Conservation (phyloP, 2,888 invertebrate species). For the Lochmaea capreae region DNA sequence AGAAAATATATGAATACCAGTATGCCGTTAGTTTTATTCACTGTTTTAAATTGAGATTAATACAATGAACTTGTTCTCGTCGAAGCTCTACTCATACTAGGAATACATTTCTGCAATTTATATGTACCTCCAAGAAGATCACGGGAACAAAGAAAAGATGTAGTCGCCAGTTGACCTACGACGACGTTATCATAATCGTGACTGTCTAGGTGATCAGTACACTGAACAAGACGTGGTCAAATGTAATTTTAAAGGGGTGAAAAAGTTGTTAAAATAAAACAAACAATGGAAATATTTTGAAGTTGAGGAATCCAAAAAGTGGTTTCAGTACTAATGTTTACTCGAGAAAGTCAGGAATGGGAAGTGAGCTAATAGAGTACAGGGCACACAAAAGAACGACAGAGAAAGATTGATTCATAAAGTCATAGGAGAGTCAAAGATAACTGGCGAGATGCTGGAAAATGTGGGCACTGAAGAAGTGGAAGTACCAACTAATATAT, state of each 20-base stretch:
- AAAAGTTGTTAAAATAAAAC: background rate
- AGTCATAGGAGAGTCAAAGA: too few relatives aligned
- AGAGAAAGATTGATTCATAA: too few relatives aligned
- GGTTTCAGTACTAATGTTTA: too few relatives aligned
- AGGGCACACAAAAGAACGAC: too few relatives aligned
- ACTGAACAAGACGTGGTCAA: conserved; percentile 12
- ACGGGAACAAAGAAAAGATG: conserved; percentile 29
- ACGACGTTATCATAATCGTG: conserved; percentile 39
- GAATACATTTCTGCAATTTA: background rate
- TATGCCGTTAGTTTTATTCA: conserved; percentile 1
- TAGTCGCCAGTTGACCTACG: conserved; percentile 42
- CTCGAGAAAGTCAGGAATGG: too few relatives aligned
- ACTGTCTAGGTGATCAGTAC: conserved; percentile 30
- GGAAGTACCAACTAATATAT: too few relatives aligned
- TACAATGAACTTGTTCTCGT: background rate
- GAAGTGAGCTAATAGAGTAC: too few relatives aligned
- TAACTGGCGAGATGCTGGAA: too few relatives aligned
- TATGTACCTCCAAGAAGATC: background rate
- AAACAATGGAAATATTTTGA: background rate
- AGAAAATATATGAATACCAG: background rate
- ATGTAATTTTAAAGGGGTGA: background rate
- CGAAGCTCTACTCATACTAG: background rate
- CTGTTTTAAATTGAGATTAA: conserved; percentile 1
- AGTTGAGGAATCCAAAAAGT: background rate
- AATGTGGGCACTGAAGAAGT: too few relatives aligned